These are phyloP conservation scores for Calidris pygmaea DNA, from an alignment of 2,113 vertebrate genomes.

Conservation along the genomic window DNA sequence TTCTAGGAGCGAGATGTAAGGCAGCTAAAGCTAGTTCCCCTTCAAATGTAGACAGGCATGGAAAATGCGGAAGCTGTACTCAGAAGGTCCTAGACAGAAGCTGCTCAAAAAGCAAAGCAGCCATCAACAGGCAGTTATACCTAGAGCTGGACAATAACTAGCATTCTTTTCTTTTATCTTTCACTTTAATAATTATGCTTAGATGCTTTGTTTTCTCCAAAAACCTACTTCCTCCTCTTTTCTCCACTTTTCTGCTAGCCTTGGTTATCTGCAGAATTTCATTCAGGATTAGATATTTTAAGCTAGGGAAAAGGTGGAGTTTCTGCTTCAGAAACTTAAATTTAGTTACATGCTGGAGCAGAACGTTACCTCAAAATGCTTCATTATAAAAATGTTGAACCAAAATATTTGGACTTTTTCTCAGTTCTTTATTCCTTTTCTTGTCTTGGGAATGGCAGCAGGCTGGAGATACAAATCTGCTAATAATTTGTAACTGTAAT, in stretches of 20 bases:
- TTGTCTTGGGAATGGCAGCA: neutral
- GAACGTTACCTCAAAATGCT: neutral
- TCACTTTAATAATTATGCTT: neutral
- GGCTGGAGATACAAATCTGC: neutral
- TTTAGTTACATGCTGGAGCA: neutral
- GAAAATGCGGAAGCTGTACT: neutral
- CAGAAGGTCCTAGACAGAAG: neutral
- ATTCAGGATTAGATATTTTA: neutral
- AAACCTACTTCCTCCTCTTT: neutral
- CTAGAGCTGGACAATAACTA: neutral
- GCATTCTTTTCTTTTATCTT: neutral
- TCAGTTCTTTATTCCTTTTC: neutral
- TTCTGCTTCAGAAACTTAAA: slow-evolving; percentile 2
- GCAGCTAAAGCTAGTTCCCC: neutral
- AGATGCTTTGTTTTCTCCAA: neutral
- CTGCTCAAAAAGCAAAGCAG: neutral
- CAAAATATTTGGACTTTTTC: neutral
- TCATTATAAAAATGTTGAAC: neutral
- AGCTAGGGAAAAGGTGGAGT: neutral
- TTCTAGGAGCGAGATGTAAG: neutral
- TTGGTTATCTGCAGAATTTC: neutral
- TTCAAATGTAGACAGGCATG: neutral
- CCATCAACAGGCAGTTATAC: neutral
- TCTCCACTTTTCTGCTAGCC: neutral
- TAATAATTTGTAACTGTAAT: neutral